Conservation (phyloP, 2,113 vertebrate genomes). For the Oncorhynchus kisutch region DNA sequence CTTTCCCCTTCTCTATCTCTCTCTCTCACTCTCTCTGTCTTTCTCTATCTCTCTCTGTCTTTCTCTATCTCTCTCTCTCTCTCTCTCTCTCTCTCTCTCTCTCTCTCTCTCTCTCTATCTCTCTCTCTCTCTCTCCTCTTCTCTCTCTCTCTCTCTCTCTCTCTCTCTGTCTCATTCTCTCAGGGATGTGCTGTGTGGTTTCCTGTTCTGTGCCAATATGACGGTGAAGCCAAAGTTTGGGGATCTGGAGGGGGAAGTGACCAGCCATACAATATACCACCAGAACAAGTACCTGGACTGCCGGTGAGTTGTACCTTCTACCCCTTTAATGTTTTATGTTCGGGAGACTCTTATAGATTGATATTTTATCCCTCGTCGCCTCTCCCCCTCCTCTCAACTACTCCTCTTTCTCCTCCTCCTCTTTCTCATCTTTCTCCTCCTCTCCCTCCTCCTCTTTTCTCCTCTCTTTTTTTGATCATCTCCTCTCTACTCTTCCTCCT, state of each 20-base stretch:
- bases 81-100: neutral
- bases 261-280: conserved; percentile 90
- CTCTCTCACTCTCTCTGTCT: neutral
- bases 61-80: neutral
- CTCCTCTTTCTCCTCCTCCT: no score
- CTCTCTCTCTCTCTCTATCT: no score
- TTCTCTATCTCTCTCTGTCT: no score
- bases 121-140: neutral
- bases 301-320: conserved; percentile 71
- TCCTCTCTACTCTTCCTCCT: no score
- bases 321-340: neutral
- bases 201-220: conserved; percentile 91
- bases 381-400: no score
- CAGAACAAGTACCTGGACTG: conserved; percentile 94
- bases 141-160: no score
- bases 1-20: neutral
- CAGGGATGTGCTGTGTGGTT: conserved; percentile 93
- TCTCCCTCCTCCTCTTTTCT: no score
- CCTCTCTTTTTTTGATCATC: no score
- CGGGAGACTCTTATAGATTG: neutral
- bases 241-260: conserved; percentile 87
- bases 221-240: conserved; percentile 84
- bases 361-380: no score
- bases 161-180: neutral
- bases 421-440: no score